Evolutionary conservation across 2,888 invertebrate species (phyloP).

Genomic region (Drosophila birchii): DNA sequence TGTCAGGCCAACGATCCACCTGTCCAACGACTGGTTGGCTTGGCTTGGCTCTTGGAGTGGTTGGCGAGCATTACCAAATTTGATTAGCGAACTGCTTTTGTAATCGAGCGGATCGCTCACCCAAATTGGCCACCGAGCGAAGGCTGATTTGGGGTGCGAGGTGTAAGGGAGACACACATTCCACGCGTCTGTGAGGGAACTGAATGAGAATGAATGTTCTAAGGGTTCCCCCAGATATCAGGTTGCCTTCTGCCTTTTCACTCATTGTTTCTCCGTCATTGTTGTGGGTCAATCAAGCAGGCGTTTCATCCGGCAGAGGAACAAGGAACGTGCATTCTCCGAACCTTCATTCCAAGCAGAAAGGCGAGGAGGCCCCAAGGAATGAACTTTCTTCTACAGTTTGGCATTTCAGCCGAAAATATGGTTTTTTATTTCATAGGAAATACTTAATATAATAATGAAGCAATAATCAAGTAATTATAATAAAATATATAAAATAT

Average conservation of each 20-base stretch:
- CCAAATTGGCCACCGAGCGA: neutral
- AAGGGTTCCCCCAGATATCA: slow-evolving; percentile 30
- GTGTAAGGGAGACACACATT: slow-evolving; percentile 6
- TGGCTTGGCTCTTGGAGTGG: slow-evolving; percentile 6
- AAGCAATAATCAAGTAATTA: too few relatives aligned
- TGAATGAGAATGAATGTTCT: slow-evolving; percentile 6
- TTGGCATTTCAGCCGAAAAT: too few relatives aligned
- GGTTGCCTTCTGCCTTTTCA: slow-evolving; percentile 14
- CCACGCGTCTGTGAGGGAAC: neutral
- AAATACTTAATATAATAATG: too few relatives aligned
- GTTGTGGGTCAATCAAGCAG: slow-evolving; percentile 17
- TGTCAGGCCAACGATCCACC: slow-evolving; percentile 24
- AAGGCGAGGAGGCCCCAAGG: too few relatives aligned
- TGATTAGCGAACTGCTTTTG: slow-evolving; percentile 26
- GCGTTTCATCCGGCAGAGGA: slow-evolving; percentile 5
- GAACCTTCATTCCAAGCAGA: neutral
- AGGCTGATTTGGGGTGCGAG: neutral
- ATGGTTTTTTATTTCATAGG: too few relatives aligned
- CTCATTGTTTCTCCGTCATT: neutral
- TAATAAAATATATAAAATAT: too few relatives aligned
- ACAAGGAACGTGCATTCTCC: slow-evolving; percentile 14
- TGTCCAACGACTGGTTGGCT: slow-evolving; percentile 1
- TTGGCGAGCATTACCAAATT: slow-evolving; percentile 22
- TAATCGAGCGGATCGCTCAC: slow-evolving; percentile 17
- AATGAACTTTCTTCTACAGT: too few relatives aligned